Evolutionary conservation across 2,888 invertebrate species (phyloP), one percentile per base, ranked within the genome.

Genomic region (Mimachlamys varia): DNA sequence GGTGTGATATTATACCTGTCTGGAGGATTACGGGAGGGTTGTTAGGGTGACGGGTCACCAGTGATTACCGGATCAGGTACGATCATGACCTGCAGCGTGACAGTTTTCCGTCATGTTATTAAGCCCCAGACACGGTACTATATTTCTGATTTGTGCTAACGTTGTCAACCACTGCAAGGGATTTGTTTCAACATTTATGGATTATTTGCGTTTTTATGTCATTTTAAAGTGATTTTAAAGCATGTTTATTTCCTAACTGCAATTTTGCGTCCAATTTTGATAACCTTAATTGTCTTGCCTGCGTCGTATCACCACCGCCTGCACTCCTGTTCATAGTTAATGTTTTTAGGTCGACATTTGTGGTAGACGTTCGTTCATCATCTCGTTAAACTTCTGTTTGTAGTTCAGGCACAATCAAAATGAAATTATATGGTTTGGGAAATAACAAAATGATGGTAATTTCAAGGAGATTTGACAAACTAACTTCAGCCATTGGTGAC

Each of bases 221-320:
- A 76, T 76, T 76, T 76, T 76, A 76, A 76, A 76, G 33, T 27
- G 10, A 33, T 76, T 76, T 76, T 76, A 76, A 76, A 76, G 33
- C 76, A 76, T 76, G 17, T 76, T 76, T 76, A 76, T 76, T 27
- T 33, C 33, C 33, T 76, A 76, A 76, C 76, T 76, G 76, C 76
- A 76, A n/a, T 76, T 76, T 76, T 76, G 22, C 76, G 7, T 76
- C 76, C 76, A 33, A 33, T 76, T 76, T 76, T 76, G 33, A 76
- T 76, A 76, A 76, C 76, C 76, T 76, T 76, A 76, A 76, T 76
- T 76, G 76, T 76, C 76, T 76, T 13, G 76, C 33, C 76, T 27
- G 76, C 2, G 33, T 33, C 76, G 27, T 15, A 12, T 58, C 19
- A n/a, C 44, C n/a, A 58, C n/a, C n/a, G 58, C 58, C 58, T 58